Evolutionary conservation across 1,140 invertebrate genomes (phyloP).

Genomic region (Bombus confusus): DNA sequence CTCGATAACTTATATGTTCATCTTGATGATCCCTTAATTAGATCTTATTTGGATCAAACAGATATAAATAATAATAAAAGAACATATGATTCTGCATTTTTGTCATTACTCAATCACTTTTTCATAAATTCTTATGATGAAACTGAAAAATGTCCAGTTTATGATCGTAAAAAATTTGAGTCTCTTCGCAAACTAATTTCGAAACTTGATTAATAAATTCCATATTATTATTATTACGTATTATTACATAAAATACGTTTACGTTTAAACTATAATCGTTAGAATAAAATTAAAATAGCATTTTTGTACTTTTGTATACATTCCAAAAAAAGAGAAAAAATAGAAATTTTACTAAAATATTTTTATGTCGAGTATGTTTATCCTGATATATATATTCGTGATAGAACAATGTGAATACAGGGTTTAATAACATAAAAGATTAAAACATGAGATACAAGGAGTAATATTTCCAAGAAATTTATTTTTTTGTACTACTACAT

Average conservation of each 20-base stretch:
- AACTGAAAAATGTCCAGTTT: background rate
- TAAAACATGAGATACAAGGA: background rate
- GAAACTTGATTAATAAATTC: background rate
- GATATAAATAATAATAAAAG: background rate
- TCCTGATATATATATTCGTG: background rate
- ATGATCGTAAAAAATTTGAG: background rate
- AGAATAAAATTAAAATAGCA: background rate
- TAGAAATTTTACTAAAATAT: background rate
- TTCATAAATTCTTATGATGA: background rate
- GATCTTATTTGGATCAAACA: too few relatives aligned
- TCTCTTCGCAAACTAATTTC: background rate
- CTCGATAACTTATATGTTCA: too few relatives aligned
- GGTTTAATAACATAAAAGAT: background rate
- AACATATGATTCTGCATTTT: background rate
- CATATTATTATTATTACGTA: background rate
- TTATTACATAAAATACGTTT: background rate
- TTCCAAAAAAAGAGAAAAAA: background rate
- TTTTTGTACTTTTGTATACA: background rate
- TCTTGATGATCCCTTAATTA: too few relatives aligned
- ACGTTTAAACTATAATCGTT: background rate
- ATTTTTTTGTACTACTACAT: slow-evolving; percentile 50
- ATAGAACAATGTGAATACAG: background rate
- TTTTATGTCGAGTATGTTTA: background rate
- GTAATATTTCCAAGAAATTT: slow-evolving; percentile 50
- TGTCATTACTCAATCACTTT: background rate